Conservation (phyloP, 2,888 invertebrate species). For the Pedicia rivosa region DNA sequence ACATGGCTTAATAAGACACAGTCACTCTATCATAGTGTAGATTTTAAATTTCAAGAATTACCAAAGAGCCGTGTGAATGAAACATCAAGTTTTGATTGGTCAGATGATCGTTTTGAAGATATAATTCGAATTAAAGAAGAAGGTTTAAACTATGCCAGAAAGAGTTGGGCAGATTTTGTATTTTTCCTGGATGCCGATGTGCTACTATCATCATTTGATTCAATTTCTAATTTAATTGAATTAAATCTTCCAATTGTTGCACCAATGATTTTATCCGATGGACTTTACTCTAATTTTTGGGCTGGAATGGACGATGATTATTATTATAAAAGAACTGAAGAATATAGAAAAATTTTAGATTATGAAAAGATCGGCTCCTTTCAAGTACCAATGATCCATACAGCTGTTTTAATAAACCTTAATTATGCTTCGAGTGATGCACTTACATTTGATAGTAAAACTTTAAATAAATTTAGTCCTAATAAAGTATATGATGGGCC, state of each 20-base stretch:
- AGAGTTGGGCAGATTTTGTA: conserved; percentile 77
- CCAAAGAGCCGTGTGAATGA: conserved; percentile 37
- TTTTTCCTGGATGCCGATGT: conserved; percentile 81
- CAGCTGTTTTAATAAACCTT: conserved; percentile 68
- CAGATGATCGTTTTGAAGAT: conserved; percentile 53
- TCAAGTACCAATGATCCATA: conserved; percentile 81
- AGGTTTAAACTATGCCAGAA: conserved; percentile 52
- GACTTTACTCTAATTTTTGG: conserved; percentile 93
- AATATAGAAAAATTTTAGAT: conserved; percentile 66
- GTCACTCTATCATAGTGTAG: conserved; percentile 50
- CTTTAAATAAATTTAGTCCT: conserved; percentile 2
- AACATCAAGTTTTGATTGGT: conserved; percentile 55
- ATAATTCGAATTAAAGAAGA: conserved; percentile 64
- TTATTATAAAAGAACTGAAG: conserved; percentile 68
- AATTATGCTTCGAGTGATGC: conserved; percentile 37
- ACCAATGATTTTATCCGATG: conserved; percentile 75
- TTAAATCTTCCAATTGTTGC: conserved; percentile 52
- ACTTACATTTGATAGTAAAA: conserved; percentile 51
- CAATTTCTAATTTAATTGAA: conserved; percentile 43
- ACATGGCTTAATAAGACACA: conserved; percentile 48
- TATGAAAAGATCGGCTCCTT: conserved; percentile 57
- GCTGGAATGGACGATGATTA: conserved; percentile 73
- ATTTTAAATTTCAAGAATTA: conserved; percentile 26
- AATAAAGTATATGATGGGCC: conserved; percentile 57
- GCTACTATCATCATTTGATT: conserved; percentile 50